These are phyloP conservation scores for Stenichneumon culpator DNA, from an alignment of 2,888 invertebrate genomes.

Conservation along the genomic window DNA sequence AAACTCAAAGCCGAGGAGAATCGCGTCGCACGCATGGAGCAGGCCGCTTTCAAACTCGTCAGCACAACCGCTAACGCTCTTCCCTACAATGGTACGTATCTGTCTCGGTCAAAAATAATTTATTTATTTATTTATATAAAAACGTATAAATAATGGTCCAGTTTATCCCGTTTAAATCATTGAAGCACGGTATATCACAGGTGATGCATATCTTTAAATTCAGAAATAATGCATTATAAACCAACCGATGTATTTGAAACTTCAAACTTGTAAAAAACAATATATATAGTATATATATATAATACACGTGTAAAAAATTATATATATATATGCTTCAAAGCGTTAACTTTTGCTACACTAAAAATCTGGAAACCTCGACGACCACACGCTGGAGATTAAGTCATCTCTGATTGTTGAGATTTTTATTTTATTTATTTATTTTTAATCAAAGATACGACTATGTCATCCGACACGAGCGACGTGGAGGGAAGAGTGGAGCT, in stretches of 20 bases:
- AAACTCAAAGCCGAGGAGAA: conserved; percentile 82
- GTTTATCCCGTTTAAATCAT: too few relatives aligned
- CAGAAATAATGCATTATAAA: too few relatives aligned
- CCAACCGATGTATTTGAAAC: too few relatives aligned
- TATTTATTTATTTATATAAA: too few relatives aligned
- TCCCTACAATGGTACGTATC: conserved; percentile 79
- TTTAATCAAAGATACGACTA: conserved; percentile 79
- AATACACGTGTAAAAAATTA: too few relatives aligned
- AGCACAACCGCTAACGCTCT: conserved; percentile 82
- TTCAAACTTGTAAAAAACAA: too few relatives aligned
- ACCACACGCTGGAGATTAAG: neutral
- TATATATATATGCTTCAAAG: too few relatives aligned
- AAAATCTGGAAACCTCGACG: neutral
- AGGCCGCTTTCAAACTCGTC: conserved; percentile 82
- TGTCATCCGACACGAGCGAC: conserved; percentile 83
- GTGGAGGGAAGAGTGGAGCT: conserved; percentile 83
- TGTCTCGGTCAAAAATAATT: neutral
- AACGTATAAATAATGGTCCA: too few relatives aligned
- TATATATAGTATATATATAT: too few relatives aligned
- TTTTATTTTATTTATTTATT: neutral
- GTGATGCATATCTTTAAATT: too few relatives aligned
- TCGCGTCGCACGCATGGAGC: conserved; percentile 83
- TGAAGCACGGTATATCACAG: too few relatives aligned
- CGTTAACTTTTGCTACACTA: too few relatives aligned
- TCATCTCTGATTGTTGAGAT: neutral